These are phyloP conservation scores for Gymnothorax javanicus DNA, from an alignment of 2,797 vertebrate genomes.

Conservation along the genomic window DNA sequence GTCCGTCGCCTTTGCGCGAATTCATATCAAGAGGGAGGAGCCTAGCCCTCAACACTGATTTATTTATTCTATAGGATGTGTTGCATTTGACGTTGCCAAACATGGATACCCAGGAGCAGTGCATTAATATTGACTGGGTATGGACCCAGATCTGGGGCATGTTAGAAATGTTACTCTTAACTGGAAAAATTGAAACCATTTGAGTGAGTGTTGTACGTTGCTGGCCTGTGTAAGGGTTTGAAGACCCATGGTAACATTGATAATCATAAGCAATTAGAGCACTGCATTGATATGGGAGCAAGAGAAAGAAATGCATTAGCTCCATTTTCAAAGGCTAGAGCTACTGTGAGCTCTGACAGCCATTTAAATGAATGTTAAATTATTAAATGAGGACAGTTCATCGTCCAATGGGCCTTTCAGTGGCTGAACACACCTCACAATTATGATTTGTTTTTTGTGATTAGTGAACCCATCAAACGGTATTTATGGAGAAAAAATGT, in stretches of 20 bases:
- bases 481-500: not conserved
- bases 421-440: not conserved
- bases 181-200: not conserved
- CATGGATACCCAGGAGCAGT: conserved; percentile 15
- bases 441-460: not conserved
- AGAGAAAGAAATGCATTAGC: not conserved
- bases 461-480: not conserved
- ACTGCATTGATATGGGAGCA: not conserved
- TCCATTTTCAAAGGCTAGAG: not conserved
- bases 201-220: not conserved
- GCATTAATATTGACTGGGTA: conserved; percentile 29
- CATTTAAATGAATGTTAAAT: not conserved
- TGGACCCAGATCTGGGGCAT: conserved; percentile 16
- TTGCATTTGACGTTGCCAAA: conserved; percentile 16
- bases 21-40: not conserved
- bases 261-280: not conserved
- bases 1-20: not conserved
- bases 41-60: not conserved
- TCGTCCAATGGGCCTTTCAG: not conserved
- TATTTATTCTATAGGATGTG: not conserved
- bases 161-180: not conserved
- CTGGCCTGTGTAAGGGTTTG: not conserved
- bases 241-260: not conserved
- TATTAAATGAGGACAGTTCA: not conserved
- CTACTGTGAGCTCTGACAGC: not conserved